A percentile compares a stretch with the other conserved stretches of the same genome.
phyloP scores from a whole-genome alignment of 2,888 invertebrate species.

The Synergus laeviventris region DNA sequence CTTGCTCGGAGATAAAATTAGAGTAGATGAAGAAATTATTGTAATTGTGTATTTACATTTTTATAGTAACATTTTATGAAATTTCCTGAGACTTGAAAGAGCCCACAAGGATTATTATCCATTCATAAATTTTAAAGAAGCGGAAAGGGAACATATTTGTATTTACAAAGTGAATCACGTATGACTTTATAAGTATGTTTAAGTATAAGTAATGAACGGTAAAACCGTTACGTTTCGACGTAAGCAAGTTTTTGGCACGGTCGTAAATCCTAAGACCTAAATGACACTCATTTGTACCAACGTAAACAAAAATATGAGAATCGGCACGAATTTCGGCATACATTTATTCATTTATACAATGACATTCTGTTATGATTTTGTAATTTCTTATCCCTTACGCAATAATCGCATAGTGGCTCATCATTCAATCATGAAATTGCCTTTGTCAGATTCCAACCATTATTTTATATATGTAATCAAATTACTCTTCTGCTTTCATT shows the following conservation, averaged over 20 bases:
- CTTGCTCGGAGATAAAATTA: not conserved
- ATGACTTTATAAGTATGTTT: no score
- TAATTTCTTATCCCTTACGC: not conserved
- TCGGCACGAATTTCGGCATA: not conserved
- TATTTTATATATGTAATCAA: not conserved
- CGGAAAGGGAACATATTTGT: no score
- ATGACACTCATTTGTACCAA: not conserved
- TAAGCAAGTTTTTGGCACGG: not conserved
- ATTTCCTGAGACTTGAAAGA: no score
- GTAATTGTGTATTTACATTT: not conserved
- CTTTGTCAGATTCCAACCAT: constrained; percentile 4
- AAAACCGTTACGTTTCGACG: not conserved
- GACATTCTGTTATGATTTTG: not conserved
- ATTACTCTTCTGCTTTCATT: not conserved
- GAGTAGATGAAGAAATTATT: not conserved
- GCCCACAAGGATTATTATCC: no score
- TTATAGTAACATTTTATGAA: no score
- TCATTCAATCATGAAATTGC: constrained; percentile 6
- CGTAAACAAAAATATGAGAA: not conserved
- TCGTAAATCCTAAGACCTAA: no score
- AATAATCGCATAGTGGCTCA: constrained; percentile 17
- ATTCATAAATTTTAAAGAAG: no score
- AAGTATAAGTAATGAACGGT: not conserved
- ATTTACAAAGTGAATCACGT: no score
- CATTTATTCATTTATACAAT: not conserved